Evolutionary conservation across 30 jellyfish, hydroid and myxozoan species (phyloP), one percentile per base, ranked within the genome.

Genomic region (Aurelia coerulea): DNA sequence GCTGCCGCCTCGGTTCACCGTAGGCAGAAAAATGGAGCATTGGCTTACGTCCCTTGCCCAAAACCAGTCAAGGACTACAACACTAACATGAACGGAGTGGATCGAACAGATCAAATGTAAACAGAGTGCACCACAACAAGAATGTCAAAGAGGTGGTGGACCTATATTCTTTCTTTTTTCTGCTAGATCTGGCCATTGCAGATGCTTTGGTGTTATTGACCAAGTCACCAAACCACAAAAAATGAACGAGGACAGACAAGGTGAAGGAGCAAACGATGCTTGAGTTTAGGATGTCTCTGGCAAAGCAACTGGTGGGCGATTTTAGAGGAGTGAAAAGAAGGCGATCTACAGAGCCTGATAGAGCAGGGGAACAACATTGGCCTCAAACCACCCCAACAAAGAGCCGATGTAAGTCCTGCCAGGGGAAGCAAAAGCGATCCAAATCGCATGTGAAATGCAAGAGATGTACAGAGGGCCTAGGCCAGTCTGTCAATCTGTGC

Each of bases 51-150:
- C 13, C 42, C 78, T 65, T 90, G 97, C 74, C 97, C 96, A n/a
- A 60, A 33, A 31, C 83, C 85, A 16, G 87, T 89, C 10, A 89
- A 53, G 32, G 92, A 64, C 41, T 84, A 76, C 56, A 31, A 91
- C 63, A 19, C 64, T 37, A 15, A 70, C 58, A 87, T 87, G 96
- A 97, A 97, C 4, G 97, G 96, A 70, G 97, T 81, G 39, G 97
- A 93, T 69, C 76, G 83, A 63, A 94, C 94, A 23, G 90, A 93
- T 65, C 79, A 68, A 74, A 63, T 77, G 78, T 68, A 83, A 62
- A 54, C 98, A n/a, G 39, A 75, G 46, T 82, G 88, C 80, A 86
- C 90, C 63, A 83, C 73, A 18, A 39, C 82, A 46, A 53, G 95
- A 37, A 79, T 71, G 64, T 59, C 80, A 15, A 85, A 60, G 62